phyloP scores from a whole-genome alignment of 2,113 vertebrate species.

The Castor canadensis region DNA sequence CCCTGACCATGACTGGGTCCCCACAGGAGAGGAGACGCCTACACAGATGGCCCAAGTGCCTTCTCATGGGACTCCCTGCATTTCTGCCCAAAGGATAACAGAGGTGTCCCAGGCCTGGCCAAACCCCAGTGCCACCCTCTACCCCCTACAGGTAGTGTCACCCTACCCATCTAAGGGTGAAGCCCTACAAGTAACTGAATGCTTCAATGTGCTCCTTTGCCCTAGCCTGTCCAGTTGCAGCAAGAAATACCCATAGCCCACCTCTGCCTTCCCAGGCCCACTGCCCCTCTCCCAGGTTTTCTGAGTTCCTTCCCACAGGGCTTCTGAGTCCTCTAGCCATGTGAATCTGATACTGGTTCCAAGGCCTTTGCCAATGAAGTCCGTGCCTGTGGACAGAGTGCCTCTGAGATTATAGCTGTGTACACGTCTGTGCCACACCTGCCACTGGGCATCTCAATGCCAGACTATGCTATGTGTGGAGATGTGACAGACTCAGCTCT shows the following conservation, averaged over 20 bases:
- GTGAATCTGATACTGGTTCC: neutral
- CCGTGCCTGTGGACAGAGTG: neutral
- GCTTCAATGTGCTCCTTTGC: neutral
- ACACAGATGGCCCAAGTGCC: neutral
- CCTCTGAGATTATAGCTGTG: neutral
- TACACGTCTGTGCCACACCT: neutral
- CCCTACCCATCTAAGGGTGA: neutral
- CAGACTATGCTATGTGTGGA: neutral
- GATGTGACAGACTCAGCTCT: neutral
- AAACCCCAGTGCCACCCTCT: neutral
- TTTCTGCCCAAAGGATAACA: neutral
- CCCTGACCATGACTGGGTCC: neutral
- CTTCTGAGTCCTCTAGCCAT: neutral
- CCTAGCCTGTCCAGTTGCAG: neutral
- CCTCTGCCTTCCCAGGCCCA: neutral
- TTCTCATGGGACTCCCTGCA: neutral
- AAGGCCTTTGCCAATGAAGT: neutral
- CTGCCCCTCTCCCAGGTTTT: neutral
- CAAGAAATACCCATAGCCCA: neutral
- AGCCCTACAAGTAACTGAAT: neutral
- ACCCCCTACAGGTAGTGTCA: neutral
- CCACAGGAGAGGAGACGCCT: neutral
- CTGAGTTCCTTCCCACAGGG: neutral
- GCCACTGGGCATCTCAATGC: fast-evolving
- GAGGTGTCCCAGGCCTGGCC: neutral